Evolutionary conservation across 2,888 invertebrate species (phyloP).

Genomic region (Physocephala rufipes): DNA sequence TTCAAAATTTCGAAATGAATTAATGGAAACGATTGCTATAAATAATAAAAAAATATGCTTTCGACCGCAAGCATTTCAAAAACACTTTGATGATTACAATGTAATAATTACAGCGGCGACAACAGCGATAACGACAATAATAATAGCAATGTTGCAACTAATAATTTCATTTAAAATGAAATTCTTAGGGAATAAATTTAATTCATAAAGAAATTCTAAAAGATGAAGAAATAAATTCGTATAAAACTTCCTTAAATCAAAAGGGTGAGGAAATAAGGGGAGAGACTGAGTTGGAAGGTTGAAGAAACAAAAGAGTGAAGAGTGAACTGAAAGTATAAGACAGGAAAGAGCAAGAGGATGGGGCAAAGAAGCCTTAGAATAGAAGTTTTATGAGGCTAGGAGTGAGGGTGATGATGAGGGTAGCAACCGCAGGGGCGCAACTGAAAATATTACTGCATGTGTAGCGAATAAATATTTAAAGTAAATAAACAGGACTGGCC

Average conservation of each 20-base stretch:
- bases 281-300: neutral
- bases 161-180: too few species aligned
- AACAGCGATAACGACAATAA: too few species aligned
- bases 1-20: conserved; percentile 9
- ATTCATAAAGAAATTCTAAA: too few species aligned
- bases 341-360: neutral
- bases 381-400: neutral
- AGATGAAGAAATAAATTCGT: too few species aligned
- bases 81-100: neutral
- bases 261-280: neutral
- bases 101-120: too few species aligned
- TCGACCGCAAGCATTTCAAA: neutral
- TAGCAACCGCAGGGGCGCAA: neutral
- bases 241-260: too few species aligned
- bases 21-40: too few species aligned
- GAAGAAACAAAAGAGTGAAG: neutral
- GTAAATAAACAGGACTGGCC: conserved; percentile 1
- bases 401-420: neutral
- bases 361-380: neutral
- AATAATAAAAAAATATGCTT: neutral
- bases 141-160: too few species aligned
- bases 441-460: conserved; percentile 42
- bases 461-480: conserved; percentile 48
- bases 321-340: neutral
- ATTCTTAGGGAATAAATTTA: too few species aligned